Evolutionary conservation across 2,797 vertebrate species (phyloP), one percentile per base, ranked within the genome.

Genomic region (Champsocephalus esox): DNA sequence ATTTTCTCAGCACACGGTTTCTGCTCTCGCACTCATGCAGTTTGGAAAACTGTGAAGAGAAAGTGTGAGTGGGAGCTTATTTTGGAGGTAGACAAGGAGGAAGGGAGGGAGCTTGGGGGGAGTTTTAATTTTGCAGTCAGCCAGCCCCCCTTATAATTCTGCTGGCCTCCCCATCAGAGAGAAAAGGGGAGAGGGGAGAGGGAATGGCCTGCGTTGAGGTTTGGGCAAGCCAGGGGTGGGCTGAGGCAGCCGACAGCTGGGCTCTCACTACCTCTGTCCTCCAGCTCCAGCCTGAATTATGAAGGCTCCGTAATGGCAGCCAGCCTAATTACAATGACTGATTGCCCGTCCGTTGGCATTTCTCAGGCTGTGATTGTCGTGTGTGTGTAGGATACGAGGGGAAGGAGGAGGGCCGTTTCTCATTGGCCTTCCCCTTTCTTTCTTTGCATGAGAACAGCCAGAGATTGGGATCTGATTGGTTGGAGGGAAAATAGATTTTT

Each of bases 301-400:
- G 90, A 91, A 88, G 86, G 82, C 90, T 84, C 19, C 9, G 85
- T 81, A 86, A 91, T 89, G 92, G 93, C 89, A 92, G 87, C 79
- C 81, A 76, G 89, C 88, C 92, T 94, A 92, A 93, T 94, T 92
- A 90, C 90, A 90, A 91, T 92, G 89, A 95, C 88, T 93, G 91
- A 92, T 93, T 92, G 85, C 87, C 86, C 87, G 84, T 91, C 87
- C 82, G 82, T 86, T 92, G 92, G 93, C 90, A 88, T 93, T 93
- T 93, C 89, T 93, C 87, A 90, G 84, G 92, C 72, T 81, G 91
- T 90, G 92, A 93, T 94, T 92, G 90, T 87, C 86, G 81, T 90
- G 75, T 73, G 56, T 41, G 85, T 73, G 86, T 75, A 46, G 80
- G 82, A 77, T 86, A 88, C 71, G 34, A 80, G 70, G 71, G 70